These are phyloP conservation scores for Morus bassanus DNA, from an alignment of 2,797 vertebrate genomes.

Conservation along the genomic window DNA sequence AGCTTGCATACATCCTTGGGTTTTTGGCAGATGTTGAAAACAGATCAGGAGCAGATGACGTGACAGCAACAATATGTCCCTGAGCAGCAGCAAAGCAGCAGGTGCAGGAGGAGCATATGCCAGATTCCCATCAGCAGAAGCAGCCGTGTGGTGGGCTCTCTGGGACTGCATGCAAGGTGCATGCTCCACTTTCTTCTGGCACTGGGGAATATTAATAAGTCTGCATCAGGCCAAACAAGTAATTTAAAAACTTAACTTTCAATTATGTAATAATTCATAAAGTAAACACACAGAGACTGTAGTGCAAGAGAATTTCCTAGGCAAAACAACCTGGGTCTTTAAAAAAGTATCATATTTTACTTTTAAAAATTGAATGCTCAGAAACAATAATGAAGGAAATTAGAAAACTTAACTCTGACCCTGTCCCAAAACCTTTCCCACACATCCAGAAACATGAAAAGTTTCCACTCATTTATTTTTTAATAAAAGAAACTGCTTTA, in stretches of 20 bases:
- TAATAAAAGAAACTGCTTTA: neutral
- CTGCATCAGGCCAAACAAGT: slow-evolving; percentile 1
- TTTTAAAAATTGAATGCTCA: neutral
- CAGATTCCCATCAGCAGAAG: slow-evolving; percentile 24
- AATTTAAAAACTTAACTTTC: neutral
- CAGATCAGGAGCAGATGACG: slow-evolving; percentile 44
- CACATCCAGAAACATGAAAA: neutral
- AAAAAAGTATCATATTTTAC: neutral
- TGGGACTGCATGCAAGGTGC: neutral
- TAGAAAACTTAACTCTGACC: neutral
- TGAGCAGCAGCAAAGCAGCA: slow-evolving; percentile 32
- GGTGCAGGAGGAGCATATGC: slow-evolving; percentile 53
- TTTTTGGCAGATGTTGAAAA: slow-evolving; percentile 45
- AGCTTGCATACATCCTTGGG: neutral
- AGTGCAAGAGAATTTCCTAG: neutral
- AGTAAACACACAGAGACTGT: neutral
- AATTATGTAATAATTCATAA: neutral
- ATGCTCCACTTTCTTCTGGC: neutral
- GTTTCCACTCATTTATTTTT: neutral
- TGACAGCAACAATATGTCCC: slow-evolving; percentile 25
- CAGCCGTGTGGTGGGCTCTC: neutral
- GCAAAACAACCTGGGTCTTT: neutral
- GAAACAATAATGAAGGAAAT: neutral
- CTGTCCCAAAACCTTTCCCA: neutral
- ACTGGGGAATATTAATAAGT: neutral